These are phyloP conservation scores for Urophycis tenuis DNA, from an alignment of 2,797 vertebrate species.

Conservation along the genomic window DNA sequence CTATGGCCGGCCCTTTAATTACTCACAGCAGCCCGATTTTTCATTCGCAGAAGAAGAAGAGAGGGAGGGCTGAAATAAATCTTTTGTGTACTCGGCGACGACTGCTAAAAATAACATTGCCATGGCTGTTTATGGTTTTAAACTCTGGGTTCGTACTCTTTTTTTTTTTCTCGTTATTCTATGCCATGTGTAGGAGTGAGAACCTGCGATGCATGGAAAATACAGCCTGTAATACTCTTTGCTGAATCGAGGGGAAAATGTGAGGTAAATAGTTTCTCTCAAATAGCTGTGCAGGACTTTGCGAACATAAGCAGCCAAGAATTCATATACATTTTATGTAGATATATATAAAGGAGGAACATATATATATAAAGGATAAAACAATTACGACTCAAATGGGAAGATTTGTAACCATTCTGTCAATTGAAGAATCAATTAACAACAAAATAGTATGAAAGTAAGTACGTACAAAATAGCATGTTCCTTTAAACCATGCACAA, in stretches of 20 bases:
- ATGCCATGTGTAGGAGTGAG: background rate
- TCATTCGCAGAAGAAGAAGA: background rate
- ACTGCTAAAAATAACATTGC: background rate
- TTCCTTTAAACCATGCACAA: background rate
- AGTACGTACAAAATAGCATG: background rate
- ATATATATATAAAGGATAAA: background rate
- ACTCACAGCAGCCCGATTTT: background rate
- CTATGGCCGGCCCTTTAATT: background rate
- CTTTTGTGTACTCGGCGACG: background rate
- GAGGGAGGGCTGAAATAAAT: background rate
- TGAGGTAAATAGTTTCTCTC: background rate
- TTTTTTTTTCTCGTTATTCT: background rate
- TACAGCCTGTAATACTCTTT: background rate
- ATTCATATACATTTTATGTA: background rate
- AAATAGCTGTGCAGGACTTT: background rate
- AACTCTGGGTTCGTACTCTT: background rate
- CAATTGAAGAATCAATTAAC: background rate
- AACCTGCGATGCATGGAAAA: background rate
- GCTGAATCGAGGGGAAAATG: background rate
- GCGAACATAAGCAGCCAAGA: background rate
- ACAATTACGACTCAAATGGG: background rate
- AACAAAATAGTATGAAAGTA: too few species aligned
- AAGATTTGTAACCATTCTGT: too few species aligned
- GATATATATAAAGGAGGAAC: too few species aligned
- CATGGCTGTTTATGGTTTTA: background rate